phyloP scores from a whole-genome alignment of 2,888 invertebrate species.

The Apamea anceps region DNA sequence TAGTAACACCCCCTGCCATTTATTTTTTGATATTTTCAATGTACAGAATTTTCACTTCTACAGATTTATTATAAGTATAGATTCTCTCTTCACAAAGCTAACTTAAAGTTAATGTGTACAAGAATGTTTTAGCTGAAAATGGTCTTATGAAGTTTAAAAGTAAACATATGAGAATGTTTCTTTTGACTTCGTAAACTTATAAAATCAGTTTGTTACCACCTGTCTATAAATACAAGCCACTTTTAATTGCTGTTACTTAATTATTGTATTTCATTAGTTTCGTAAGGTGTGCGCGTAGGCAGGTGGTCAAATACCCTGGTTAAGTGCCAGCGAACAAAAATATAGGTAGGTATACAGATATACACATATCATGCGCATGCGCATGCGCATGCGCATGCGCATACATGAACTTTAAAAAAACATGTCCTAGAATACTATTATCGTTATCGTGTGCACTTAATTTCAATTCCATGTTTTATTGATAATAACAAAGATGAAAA shows the following conservation, averaged over 20 bases:
- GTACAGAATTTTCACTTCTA: too few relatives aligned
- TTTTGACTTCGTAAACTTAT: neutral
- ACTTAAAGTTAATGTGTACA: too few relatives aligned
- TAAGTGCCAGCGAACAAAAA: neutral
- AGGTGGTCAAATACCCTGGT: slow-evolving; percentile 33
- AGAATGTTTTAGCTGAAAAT: too few relatives aligned
- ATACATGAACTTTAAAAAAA: slow-evolving; percentile 10
- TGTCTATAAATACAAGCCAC: slow-evolving; percentile 20
- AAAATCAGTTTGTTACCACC: slow-evolving; percentile 36
- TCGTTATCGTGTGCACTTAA: slow-evolving; percentile 30
- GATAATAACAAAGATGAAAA: slow-evolving; percentile 17
- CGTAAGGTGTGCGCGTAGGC: slow-evolving; percentile 43
- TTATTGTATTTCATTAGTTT: slow-evolving; percentile 32
- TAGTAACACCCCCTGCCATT: too few relatives aligned
- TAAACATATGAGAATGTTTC: neutral
- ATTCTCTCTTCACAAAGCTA: too few relatives aligned
- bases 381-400: neutral
- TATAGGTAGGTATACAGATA: neutral
- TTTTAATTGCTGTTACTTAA: slow-evolving; percentile 24
- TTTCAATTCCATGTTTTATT: slow-evolving; percentile 30
- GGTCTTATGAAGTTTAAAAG: neutral
- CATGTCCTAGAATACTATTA: slow-evolving; percentile 24
- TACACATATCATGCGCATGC: neutral
- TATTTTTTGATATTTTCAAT: too few relatives aligned
- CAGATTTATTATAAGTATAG: too few relatives aligned